Percentiles rank a stretch among this genome's conserved stretches.
These are phyloP conservation scores for Crossocerus cetratus DNA, from an alignment of 2,888 invertebrate species.

Conservation along the genomic window DNA sequence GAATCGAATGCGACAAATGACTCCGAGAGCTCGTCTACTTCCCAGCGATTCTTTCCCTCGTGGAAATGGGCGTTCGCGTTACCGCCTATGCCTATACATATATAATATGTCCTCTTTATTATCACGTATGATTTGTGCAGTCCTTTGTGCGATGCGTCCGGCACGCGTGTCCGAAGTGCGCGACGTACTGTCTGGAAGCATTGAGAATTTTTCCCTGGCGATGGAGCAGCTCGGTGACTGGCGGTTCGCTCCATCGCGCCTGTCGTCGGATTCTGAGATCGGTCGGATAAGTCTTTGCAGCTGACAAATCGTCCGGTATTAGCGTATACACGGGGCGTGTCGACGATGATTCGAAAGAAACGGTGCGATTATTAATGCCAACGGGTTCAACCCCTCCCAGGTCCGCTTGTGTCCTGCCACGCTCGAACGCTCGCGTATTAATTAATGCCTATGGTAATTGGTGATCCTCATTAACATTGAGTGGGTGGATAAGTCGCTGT, in stretches of 20 bases:
- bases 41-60: too few relatives aligned
- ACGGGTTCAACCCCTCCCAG: too few relatives aligned
- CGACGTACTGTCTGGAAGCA: constrained; percentile 32
- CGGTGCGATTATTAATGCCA: background rate
- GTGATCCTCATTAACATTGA: constrained; percentile 43
- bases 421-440: constrained; percentile 35
- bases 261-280: too few relatives aligned
- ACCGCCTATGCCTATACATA: constrained; percentile 31
- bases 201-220: constrained; percentile 4
- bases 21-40: constrained; percentile 6
- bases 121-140: constrained; percentile 51
- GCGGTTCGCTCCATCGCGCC: too few relatives aligned
- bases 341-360: background rate
- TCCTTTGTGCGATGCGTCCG: constrained; percentile 39
- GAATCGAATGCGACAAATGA: constrained; percentile 18
- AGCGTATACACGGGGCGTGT: too few relatives aligned
- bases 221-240: background rate
- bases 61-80: background rate
- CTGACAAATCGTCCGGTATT: too few relatives aligned
- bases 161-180: too few relatives aligned
- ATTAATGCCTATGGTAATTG: constrained; percentile 42
- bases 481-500: background rate
- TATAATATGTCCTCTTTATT: constrained; percentile 16
- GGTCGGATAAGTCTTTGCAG: too few relatives aligned
- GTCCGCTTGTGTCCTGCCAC: constrained; percentile 11